Percentiles rank a stretch among this genome's conserved stretches.
These are phyloP conservation scores for Saccopteryx leptura DNA, from an alignment of 2,113 vertebrate genomes.

Conservation along the genomic window DNA sequence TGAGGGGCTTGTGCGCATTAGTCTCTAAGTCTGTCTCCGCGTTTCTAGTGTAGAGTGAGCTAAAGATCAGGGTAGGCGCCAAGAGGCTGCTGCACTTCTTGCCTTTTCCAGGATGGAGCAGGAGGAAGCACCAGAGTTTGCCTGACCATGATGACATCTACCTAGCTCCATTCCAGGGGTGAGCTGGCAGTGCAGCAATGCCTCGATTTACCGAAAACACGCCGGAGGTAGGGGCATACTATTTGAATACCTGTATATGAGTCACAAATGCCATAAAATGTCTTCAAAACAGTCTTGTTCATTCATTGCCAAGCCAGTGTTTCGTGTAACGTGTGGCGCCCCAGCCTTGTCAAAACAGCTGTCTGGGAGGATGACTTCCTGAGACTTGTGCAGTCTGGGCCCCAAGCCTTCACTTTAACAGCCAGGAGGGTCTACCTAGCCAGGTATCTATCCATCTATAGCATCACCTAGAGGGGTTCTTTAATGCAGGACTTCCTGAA, in stretches of 20 bases:
- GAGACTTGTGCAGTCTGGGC: background rate
- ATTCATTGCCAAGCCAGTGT: background rate
- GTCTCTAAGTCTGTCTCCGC: background rate
- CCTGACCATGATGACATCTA: background rate
- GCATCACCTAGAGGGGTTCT: slow-evolving; percentile 61
- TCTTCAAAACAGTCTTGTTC: background rate
- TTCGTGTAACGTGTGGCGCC: accelerated
- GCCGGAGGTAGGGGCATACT: accelerated
- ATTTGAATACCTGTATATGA: background rate
- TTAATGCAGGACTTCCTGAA: slow-evolving; percentile 70
- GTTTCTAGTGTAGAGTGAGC: background rate
- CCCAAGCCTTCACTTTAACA: background rate
- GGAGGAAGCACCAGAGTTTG: background rate
- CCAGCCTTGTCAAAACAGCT: background rate
- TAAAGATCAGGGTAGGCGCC: background rate
- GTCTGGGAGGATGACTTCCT: background rate
- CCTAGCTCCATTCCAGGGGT: background rate
- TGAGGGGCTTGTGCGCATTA: accelerated
- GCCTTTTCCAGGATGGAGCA: background rate
- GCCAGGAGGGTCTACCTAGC: background rate
- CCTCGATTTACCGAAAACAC: background rate
- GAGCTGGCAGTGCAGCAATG: background rate
- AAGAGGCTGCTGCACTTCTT: too few species aligned
- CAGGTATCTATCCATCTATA: slow-evolving; percentile 33
- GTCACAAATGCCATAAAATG: background rate